Evolutionary conservation across 2,113 vertebrate genomes (phyloP).

Genomic region (Aegotheles bennettii): DNA sequence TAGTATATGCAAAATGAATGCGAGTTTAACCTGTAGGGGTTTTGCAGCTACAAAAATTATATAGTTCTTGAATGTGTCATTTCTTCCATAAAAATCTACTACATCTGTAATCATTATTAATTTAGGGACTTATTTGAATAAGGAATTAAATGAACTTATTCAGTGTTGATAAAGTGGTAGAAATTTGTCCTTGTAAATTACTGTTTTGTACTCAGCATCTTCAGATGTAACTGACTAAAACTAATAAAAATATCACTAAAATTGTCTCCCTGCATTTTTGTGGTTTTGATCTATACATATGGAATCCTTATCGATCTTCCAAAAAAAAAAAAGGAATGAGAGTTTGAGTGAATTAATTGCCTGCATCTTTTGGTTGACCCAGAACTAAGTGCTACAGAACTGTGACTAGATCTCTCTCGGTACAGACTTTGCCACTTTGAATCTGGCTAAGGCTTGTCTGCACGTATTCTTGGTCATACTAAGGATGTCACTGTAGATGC

Average conservation of each 20-base stretch:
- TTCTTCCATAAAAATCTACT: not conserved
- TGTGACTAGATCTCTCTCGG: not conserved
- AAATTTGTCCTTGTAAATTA: not conserved
- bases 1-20: not conserved
- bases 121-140: not conserved
- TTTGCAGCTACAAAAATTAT: conserved; percentile 6
- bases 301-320: not conserved
- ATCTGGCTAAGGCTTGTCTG: not conserved
- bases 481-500: not conserved
- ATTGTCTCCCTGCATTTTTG: not conserved
- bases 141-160: not conserved
- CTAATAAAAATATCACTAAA: not conserved
- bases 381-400: not conserved
- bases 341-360: not conserved
- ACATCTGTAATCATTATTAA: conserved; percentile 11
- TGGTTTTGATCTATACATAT: not conserved
- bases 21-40: not conserved
- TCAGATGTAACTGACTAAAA: conserved; percentile 9
- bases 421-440: not conserved
- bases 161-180: not conserved
- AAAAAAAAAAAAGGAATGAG: not conserved
- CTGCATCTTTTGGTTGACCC: not conserved
- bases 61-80: not conserved
- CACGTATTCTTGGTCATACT: not conserved
- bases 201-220: not conserved